Evolutionary conservation across 2,888 invertebrate genomes (phyloP), one percentile per base, ranked within the genome.

Genomic region (Eilema depressum): DNA sequence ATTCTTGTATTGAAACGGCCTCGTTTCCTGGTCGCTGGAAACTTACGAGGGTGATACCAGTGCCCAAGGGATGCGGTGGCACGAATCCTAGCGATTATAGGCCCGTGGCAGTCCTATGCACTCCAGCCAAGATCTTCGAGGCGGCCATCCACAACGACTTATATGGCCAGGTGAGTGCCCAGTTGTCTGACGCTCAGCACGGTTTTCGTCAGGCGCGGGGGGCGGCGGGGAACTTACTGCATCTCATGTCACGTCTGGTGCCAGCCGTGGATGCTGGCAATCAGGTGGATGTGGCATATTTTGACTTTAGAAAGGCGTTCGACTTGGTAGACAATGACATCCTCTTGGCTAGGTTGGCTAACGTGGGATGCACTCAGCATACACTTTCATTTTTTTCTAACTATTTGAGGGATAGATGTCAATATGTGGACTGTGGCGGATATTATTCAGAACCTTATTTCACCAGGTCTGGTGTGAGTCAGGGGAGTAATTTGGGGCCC

Each of bases 301-400:
- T 71, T 14, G 68, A 71, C 61, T 65, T 68, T 12, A 30, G 37
- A 25, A 68, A 71, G 56, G 68, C 68, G 1, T 71, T 71, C 23
- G 71, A 65, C 14, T 56, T 56, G 17, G 65, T 65, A 3, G 65
- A 65, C 17, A 53, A 65, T 65, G 65, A 65, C 28, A 28, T 71
- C 20, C 53, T 66, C 37, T 59, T 70, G 41, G 1, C 25, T 2
- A 66, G 66, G 20, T 57, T 62, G 8, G 65, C 66, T 1, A 28
- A 5, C 12, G 25, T 66, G 3, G 66, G 70, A 1, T 70, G 64
- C n/a, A 68, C 71, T 17, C 71, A 64, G 20, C 41, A 64, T 8
- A 47, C 53, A 2, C 26, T 71, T 17, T 3, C 28, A 5, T 71
- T 71, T 23, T 71, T 71, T 30, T 25, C 71, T 7, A 53, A 20